These are phyloP conservation scores for Pollimyrus isidori DNA, from an alignment of 2,113 vertebrate genomes.

Conservation along the genomic window DNA sequence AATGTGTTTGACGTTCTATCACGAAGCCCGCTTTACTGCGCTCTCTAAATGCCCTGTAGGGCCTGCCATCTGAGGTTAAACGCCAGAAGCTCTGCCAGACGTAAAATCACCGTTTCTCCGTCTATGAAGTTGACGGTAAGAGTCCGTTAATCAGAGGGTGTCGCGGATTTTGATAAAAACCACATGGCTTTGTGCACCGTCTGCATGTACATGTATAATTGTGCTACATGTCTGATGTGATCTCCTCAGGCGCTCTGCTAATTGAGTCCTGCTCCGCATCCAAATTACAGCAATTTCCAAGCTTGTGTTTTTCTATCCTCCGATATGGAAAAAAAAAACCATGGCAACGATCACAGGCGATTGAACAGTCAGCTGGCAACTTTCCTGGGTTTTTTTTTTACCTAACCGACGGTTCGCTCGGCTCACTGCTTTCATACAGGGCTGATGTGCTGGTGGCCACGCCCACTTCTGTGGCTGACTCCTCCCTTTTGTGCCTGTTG, in stretches of 20 bases:
- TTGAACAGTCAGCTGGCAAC: background rate
- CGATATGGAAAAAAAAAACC: background rate
- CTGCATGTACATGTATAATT: background rate
- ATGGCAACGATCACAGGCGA: background rate
- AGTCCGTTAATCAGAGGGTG: background rate
- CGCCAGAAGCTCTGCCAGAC: background rate
- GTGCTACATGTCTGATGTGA: background rate
- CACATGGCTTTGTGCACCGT: background rate
- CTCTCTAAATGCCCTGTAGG: background rate
- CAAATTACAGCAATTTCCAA: background rate
- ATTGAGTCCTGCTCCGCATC: background rate
- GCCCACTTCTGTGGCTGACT: conserved; percentile 26
- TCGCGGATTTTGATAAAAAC: background rate
- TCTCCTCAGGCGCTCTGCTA: background rate
- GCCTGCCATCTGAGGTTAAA: background rate
- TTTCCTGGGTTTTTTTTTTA: background rate
- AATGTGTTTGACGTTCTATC: background rate
- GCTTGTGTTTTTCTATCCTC: background rate
- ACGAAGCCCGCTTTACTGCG: background rate
- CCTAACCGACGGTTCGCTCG: background rate
- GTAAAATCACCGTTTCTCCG: background rate
- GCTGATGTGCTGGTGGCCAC: conserved; percentile 13
- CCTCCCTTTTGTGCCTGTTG: conserved; percentile 18
- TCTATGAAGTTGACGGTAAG: background rate
- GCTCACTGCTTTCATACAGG: conserved; percentile 18